These are phyloP conservation scores for Anas platyrhynchos DNA, from an alignment of 2,113 vertebrate genomes.

Conservation along the genomic window DNA sequence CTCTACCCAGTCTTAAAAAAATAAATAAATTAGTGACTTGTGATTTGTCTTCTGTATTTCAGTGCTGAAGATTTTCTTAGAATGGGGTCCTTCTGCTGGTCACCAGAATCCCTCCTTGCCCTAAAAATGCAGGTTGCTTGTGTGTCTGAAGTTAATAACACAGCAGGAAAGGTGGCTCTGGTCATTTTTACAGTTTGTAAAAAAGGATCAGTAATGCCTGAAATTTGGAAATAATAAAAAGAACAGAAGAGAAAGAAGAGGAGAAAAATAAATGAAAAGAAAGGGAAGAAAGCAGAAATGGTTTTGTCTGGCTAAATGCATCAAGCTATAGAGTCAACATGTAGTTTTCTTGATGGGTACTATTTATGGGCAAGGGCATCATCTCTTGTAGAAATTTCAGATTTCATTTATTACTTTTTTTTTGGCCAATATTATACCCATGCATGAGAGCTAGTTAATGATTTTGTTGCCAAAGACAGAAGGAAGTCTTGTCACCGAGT, in stretches of 20 bases:
- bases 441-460: not conserved
- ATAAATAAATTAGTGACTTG: accelerated
- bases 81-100: not conserved
- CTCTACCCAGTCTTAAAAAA: not conserved
- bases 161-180: not conserved
- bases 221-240: not conserved
- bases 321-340: not conserved
- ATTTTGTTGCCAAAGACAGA: not conserved
- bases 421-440: not conserved
- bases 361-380: not conserved
- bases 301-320: not conserved
- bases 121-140: not conserved
- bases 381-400: not conserved
- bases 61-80: not conserved
- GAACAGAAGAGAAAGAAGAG: not conserved
- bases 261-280: not conserved
- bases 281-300: not conserved
- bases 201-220: not conserved
- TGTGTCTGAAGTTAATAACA: not conserved
- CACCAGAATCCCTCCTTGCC: not conserved
- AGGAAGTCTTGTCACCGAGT: not conserved
- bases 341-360: not conserved
- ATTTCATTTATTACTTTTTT: not conserved
- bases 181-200: not conserved
- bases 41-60: not conserved